Evolutionary conservation across 2,888 invertebrate genomes (phyloP), one percentile per base, ranked within the genome.

Genomic region (Tipula lateralis): DNA sequence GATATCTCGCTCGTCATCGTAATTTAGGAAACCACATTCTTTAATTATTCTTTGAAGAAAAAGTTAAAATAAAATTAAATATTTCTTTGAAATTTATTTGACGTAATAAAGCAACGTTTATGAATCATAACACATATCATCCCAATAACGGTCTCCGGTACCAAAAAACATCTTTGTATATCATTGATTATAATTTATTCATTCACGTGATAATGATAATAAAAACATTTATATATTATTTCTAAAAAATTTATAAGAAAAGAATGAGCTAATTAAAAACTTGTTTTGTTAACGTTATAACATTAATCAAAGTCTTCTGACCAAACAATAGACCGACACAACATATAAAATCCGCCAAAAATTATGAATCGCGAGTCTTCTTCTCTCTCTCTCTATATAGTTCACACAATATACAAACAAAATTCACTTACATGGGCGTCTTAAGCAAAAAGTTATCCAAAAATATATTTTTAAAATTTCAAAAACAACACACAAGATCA

Each of bases 401-500:
- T 66, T 24, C 24, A 44, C 44, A 50, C 16, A 39, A 39, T 3
- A 16, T 16, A 50, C 44, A 24, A 9, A 36, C 12, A 36, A 12
- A 24, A 66, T 44, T 44, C 66, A 66, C 24, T 66, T 66, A 66
- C 66, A 9, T 24, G 19, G 66, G 24, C 66, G 66, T 66, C 24
- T 24, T 24, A 66, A 66, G 24, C 12, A 66, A 66, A 66, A 66
- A 12, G 12, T 24, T 24, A 24, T 24, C 66, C 24, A 66, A 66
- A 66, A 66, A 66, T 44, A 66, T 66, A 66, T 66, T 66, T 66
- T 66, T 66, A 66, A n/a, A 66, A 66, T 66, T 24, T 66, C 24
- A 66, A 50, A 50, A 19, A 66, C 66, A 66, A 66, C 66, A 66
- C 66, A 66, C 24, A 66, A 66, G 66, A 66, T 66, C 66, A 66